Evolutionary conservation across 1,140 invertebrate species (phyloP), one percentile per base, ranked within the genome.

Genomic region (Leptopilina clavipes): DNA sequence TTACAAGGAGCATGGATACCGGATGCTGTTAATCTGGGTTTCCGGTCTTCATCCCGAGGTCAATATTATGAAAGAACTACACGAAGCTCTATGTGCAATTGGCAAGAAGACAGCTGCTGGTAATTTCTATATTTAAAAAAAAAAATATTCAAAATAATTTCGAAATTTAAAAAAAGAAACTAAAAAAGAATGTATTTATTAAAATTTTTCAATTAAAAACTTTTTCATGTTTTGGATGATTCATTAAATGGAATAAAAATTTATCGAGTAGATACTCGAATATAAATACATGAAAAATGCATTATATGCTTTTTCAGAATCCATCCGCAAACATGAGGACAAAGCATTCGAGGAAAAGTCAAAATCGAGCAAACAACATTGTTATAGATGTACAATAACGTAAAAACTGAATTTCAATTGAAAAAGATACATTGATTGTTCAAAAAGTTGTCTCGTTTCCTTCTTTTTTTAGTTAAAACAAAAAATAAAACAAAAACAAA

Each of bases 1-100:
- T 85, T 94, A 94, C 86, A 95, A 95, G 85, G 94, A 95, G 84
- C 94, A 95, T 81, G 93, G 94, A 48, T 95, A 92, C 83, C 89
- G 94, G 52, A 92, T 95, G 91, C 86, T 95, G 82, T 86, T 94
- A 72, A 95, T 95, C 73, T 95, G 94, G 94, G 87, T 93, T 12
- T 93, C 94, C 56, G 93, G 94, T 76, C 83, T 95, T 6, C 89
- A 89, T 70, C 89, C 92, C 22, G 92, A 94, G 73, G 89, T 92
- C 11, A 92, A 94, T 82, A 89, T 93, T 1, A 88, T 93, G 9
- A 93, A 93, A 82, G 92, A 94, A 81, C 88, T 95, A 12, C 93
- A 93, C 84, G 93, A 95, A 75, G 92, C 93, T 75, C 87, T 95
- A 37, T 90, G 91, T 11, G 91, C 92, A 1, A 92, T 95, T 56